Conservation (phyloP, 2,797 vertebrate genomes). For the Microtus californicus region DNA sequence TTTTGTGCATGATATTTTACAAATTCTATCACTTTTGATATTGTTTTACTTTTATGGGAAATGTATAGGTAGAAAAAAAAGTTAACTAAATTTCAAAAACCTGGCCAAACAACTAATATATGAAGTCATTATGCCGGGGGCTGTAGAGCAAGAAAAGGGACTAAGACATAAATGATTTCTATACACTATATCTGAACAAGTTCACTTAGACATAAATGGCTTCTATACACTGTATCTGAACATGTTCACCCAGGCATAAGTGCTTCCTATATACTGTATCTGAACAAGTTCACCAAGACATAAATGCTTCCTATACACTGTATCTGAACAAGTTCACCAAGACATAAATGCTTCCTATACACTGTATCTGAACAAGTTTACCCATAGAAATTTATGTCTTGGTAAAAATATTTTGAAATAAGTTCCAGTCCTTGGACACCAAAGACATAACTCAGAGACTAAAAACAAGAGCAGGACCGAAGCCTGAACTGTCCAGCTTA, state of each 20-base stretch:
- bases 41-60: constrained; percentile 44
- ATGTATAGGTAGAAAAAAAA: background rate
- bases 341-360: background rate
- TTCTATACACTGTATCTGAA: background rate
- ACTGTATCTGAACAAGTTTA: background rate
- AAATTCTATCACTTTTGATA: constrained; percentile 30
- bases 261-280: background rate
- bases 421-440: background rate
- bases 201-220: background rate
- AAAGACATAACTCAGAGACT: background rate
- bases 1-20: constrained; percentile 28
- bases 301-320: background rate
- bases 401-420: constrained; percentile 39
- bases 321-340: background rate
- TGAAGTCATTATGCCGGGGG: background rate
- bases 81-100: constrained; percentile 21
- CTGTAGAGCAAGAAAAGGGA: background rate
- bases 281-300: background rate
- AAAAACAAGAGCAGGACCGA: constrained; percentile 31
- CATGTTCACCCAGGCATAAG: background rate
- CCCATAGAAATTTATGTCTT: constrained; percentile 7
- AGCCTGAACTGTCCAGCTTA: background rate
- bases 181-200: no score
- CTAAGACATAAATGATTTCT: background rate
- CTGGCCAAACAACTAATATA: background rate